Percentiles rank a stretch among this genome's conserved stretches.
Conservation (phyloP, 2,888 invertebrate species). For the Latrodectus hesperus region DNA sequence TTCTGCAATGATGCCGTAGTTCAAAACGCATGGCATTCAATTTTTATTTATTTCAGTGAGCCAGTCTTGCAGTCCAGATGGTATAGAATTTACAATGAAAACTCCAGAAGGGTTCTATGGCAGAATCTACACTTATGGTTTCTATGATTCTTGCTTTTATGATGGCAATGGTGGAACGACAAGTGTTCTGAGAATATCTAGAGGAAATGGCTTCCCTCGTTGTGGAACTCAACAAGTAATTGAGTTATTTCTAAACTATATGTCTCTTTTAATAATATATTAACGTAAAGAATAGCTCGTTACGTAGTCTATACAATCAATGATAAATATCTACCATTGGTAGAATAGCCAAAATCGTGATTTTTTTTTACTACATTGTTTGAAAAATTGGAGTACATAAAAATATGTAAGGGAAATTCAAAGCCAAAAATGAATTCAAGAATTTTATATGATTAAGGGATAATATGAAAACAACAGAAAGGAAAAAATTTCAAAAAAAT, state of each 20-base stretch:
- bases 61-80: conserved; percentile 93
- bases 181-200: conserved; percentile 87
- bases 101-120: conserved; percentile 93
- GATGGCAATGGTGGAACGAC: conserved; percentile 90
- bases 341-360: no score
- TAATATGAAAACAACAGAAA: no score
- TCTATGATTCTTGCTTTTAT: conserved; percentile 92
- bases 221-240: conserved; percentile 90
- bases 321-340: no score
- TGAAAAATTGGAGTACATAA: no score
- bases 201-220: conserved; percentile 92
- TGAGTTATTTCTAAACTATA: neutral
- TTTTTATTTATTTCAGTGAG: conserved; percentile 80
- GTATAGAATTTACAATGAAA: conserved; percentile 92
- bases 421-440: no score
- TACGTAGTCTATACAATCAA: no score
- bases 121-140: conserved; percentile 92
- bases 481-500: no score
- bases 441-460: no score
- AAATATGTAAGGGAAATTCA: no score
- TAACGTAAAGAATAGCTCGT: no score
- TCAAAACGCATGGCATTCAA: neutral
- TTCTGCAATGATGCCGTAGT: neutral
- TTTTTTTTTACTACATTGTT: no score
- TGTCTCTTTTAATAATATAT: no score